Evolutionary conservation across 2,113 vertebrate genomes (phyloP).

Genomic region (Tretioscincus oriximinensis): DNA sequence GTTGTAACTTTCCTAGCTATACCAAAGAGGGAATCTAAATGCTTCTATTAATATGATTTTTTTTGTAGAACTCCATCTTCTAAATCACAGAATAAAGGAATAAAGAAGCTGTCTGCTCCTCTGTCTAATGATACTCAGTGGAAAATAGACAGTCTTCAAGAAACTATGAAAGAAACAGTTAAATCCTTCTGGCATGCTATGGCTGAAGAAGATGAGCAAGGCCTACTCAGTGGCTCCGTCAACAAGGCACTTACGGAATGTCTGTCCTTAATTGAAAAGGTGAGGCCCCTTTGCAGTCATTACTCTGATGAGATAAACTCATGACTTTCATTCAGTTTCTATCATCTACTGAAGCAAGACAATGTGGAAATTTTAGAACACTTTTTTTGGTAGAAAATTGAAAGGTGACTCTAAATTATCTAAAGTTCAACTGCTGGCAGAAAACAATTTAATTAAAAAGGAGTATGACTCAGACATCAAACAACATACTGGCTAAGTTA

Average conservation of each 20-base stretch:
- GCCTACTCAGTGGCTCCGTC: slow-evolving; percentile 61
- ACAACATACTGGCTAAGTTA: no score
- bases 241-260: slow-evolving; percentile 68
- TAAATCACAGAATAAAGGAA: slow-evolving; percentile 81
- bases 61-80: slow-evolving; percentile 76
- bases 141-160: slow-evolving; percentile 26
- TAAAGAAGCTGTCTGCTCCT: slow-evolving; percentile 75
- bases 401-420: no score
- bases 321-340: background rate
- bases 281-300: slow-evolving; percentile 35
- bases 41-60: slow-evolving; percentile 24
- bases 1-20: background rate
- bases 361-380: background rate
- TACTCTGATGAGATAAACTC: background rate
- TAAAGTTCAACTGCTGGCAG: no score
- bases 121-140: slow-evolving; percentile 1
- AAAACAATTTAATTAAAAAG: no score
- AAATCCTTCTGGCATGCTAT: slow-evolving; percentile 66
- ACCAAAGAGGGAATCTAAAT: background rate
- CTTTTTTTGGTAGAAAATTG: background rate
- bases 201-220: slow-evolving; percentile 70
- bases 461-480: no score
- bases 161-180: slow-evolving; percentile 33
- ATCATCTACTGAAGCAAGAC: background rate
- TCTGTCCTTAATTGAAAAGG: slow-evolving; percentile 70